Evolutionary conservation across 2,888 invertebrate species (phyloP).

Genomic region (Sphinx pinastri): DNA sequence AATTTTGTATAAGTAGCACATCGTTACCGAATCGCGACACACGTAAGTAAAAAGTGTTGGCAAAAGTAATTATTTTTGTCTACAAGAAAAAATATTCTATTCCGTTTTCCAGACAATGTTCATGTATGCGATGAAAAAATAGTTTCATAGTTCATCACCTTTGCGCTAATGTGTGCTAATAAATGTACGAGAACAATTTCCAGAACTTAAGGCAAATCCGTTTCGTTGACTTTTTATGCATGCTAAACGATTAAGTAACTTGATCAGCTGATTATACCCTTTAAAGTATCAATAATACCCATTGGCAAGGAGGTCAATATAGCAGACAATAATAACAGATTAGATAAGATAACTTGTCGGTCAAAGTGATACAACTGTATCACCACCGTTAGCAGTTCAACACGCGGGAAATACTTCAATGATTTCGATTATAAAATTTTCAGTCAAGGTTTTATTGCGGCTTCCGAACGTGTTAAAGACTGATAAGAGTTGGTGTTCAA

Average conservation of each 20-base stretch:
- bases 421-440: constrained; percentile 18
- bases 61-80: neutral
- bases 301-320: neutral
- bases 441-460: neutral
- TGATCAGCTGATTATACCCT: neutral
- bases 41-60: neutral
- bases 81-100: neutral
- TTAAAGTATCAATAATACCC: neutral
- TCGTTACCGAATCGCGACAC: constrained; percentile 7
- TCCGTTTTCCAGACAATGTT: neutral
- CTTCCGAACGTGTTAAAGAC: neutral
- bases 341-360: constrained; percentile 25
- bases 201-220: neutral
- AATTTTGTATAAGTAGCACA: constrained; percentile 24
- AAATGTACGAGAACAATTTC: constrained; percentile 6
- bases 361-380: constrained; percentile 18
- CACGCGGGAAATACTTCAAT: neutral
- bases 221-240: neutral
- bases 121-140: too few species aligned
- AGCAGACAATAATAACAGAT: neutral
- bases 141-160: neutral
- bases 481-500: neutral
- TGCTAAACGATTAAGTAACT: neutral
- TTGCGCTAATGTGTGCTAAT: neutral
- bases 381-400: neutral